Base-by-base conservation (phyloP, 2,113 vertebrate genomes). In the Ploceus nigricollis region DNA sequence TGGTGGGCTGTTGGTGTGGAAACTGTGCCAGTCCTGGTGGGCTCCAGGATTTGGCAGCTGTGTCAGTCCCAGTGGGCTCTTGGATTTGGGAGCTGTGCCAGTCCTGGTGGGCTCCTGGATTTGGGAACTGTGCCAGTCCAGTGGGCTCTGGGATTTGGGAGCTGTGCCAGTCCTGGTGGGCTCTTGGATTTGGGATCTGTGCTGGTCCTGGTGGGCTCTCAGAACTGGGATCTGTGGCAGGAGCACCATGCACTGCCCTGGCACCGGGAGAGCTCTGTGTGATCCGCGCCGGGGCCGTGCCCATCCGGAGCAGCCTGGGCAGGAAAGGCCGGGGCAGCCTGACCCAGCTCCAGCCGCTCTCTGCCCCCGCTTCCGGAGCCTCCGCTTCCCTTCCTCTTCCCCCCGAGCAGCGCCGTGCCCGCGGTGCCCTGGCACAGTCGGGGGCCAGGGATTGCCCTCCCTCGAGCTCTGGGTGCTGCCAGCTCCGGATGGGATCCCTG, bases 11-110 rank as follows among this genome's bases (percentile, higher is more conserved):
- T 0, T 10, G 73, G 45, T 2, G 3, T 40, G 35, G 45, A 24
- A 35, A 1, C 6, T 23, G 25, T 47, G 25, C 42, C 33, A 57
- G 0, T 2, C 14, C 17, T 0, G 1, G 25, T 5, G 6, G 13
- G 8, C 1, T 57, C 5, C 0, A 15, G 50, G 39, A 71, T 7
- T 3, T 35, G 19, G 23, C 20, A 8, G 0, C 11, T 23, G 7
- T 24, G 27, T 19, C 25, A 17, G 0, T 2, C 10, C 24, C 0
- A 0, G 9, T 42, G 39, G 9, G 7, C 0, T 33, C 3, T 1
- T 10, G 24, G 9, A 37, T 19, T 4, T 35, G 25, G 15, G 16
- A 14, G 1, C 3, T 18, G 42, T 15, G 17, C 53, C 70, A 28
- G 1, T 2, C 9, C 13, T 0, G 3, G 17, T 27, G 37, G 11